Conservation (phyloP, 2,888 invertebrate genomes). For the Drosophila demipolita region DNA sequence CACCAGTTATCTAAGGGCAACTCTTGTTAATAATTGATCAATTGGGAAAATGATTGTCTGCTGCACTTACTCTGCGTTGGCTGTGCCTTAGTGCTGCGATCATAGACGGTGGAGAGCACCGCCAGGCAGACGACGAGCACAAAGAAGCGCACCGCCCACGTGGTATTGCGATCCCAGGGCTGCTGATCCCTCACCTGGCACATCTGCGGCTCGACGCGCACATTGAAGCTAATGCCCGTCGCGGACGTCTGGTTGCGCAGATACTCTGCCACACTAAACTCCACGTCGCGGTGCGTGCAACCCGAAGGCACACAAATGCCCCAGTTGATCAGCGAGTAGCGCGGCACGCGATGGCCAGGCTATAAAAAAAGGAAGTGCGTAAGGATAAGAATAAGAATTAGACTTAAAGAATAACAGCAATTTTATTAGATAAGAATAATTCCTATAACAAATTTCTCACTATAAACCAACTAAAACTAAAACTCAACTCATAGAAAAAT, state of each 20-base stretch:
- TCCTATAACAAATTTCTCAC: neutral
- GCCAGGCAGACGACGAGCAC: constrained; percentile 84
- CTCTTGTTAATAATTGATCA: neutral
- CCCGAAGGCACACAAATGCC: constrained; percentile 89
- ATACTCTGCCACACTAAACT: constrained; percentile 86
- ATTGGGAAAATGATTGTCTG: neutral
- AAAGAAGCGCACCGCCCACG: constrained; percentile 86
- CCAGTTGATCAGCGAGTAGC: constrained; percentile 89
- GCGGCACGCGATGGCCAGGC: constrained; percentile 90
- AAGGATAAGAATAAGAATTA: neutral
- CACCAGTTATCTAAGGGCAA: constrained; percentile 85
- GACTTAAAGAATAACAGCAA: neutral
- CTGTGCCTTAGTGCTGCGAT: constrained; percentile 71
- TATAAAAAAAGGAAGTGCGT: constrained; percentile 64
- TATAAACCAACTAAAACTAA: neutral
- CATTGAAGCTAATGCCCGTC: constrained; percentile 87
- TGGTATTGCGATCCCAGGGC: constrained; percentile 85
- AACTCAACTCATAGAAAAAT: neutral
- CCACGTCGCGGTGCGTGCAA: constrained; percentile 87
- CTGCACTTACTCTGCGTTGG: constrained; percentile 77
- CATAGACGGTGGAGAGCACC: constrained; percentile 83
- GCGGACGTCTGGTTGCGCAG: constrained; percentile 85
- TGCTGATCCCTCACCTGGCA: constrained; percentile 86
- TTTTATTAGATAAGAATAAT: neutral
- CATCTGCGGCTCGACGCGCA: constrained; percentile 88